These are phyloP conservation scores for Drymonia ruficornis DNA, from an alignment of 2,888 invertebrate species.

Conservation along the genomic window DNA sequence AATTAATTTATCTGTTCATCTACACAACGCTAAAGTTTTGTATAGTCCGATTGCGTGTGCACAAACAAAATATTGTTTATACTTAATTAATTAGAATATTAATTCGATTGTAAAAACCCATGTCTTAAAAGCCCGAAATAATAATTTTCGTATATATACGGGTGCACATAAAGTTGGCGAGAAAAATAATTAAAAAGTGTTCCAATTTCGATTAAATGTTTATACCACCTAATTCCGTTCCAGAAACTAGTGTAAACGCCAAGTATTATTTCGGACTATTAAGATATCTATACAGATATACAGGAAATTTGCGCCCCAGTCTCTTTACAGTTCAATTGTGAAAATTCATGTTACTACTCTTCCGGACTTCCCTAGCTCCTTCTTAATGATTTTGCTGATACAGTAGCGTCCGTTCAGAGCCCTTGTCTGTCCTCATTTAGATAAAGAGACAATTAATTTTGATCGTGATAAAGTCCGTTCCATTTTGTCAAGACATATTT, in stretches of 20 bases:
- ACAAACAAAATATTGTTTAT: background rate
- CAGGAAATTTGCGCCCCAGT: too few species aligned
- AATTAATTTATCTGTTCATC: slow-evolving; percentile 32
- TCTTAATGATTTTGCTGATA: background rate
- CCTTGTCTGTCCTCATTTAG: background rate
- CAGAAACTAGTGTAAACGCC: too few species aligned
- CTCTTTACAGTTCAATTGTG: background rate
- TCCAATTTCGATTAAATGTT: too few species aligned
- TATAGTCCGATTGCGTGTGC: slow-evolving; percentile 8
- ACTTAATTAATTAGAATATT: too few species aligned
- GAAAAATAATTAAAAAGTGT: too few species aligned
- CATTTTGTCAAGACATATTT: background rate
- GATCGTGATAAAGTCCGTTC: background rate
- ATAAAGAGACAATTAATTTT: background rate
- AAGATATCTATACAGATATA: too few species aligned
- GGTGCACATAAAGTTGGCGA: too few species aligned
- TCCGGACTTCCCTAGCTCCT: background rate
- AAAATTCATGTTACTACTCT: background rate
- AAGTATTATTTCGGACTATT: too few species aligned
- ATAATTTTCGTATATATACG: too few species aligned
- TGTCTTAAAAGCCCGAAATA: too few species aligned
- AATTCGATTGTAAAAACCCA: too few species aligned
- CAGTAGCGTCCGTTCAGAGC: background rate
- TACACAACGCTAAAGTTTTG: slow-evolving; percentile 14
- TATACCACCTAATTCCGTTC: too few species aligned